Conservation (phyloP, 2,797 vertebrate genomes). For the Allobates femoralis region DNA sequence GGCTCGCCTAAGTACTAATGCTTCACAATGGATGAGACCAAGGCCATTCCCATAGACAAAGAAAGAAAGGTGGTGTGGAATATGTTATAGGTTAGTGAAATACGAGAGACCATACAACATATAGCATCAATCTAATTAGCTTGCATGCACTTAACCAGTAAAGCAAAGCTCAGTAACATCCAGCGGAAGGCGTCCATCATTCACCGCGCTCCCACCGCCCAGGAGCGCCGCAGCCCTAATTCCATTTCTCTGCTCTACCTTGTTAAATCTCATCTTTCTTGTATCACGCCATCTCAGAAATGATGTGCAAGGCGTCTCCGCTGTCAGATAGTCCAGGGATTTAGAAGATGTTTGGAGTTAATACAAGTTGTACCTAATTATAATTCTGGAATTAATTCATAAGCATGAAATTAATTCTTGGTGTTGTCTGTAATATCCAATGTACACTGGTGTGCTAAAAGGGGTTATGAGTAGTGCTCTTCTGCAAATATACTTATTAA, state of each 20-base stretch:
- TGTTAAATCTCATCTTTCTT: neutral
- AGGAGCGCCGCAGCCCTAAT: neutral
- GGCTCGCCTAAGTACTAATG: neutral
- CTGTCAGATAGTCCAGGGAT: constrained; percentile 42
- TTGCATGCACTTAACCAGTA: constrained; percentile 23
- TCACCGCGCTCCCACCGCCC: neutral
- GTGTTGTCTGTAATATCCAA: constrained; percentile 51
- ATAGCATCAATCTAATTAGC: constrained; percentile 14
- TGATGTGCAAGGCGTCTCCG: constrained; percentile 3
- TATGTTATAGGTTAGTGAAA: neutral
- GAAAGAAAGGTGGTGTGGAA: neutral
- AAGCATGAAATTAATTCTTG: constrained; percentile 61
- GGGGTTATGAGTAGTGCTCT: constrained; percentile 12
- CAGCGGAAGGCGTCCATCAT: neutral
- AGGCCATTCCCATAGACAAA: constrained; percentile 2
- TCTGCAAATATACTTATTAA: constrained; percentile 52
- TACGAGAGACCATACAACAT: neutral
- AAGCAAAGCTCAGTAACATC: neutral
- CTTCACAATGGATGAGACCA: constrained; percentile 15
- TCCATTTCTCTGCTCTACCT: neutral
- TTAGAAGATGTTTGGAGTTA: constrained; percentile 56
- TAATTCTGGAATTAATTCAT: constrained; percentile 61
- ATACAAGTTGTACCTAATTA: constrained; percentile 60
- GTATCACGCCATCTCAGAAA: constrained; percentile 29
- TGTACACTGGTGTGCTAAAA: constrained; percentile 17